Percentiles rank a stretch among this genome's conserved stretches.
These are phyloP conservation scores for Meganola albula DNA, from an alignment of 2,888 invertebrate genomes.

Conservation along the genomic window DNA sequence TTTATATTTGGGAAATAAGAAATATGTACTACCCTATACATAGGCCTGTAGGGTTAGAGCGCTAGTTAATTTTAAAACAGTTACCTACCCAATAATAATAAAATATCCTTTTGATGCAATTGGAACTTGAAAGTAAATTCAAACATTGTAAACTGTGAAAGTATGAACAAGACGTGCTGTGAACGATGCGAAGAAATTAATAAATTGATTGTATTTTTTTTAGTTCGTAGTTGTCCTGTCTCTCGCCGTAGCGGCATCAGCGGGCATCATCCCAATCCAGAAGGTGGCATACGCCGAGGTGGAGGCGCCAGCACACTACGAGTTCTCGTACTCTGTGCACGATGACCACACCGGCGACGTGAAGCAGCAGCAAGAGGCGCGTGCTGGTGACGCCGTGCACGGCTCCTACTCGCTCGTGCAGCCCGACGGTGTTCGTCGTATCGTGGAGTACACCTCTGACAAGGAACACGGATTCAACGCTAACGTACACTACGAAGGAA, in stretches of 20 bases:
- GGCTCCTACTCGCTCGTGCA: constrained; percentile 70
- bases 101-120: no score
- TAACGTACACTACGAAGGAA: constrained; percentile 62
- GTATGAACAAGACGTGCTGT: no score
- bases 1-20: no score
- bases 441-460: constrained; percentile 69
- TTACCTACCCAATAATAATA: no score
- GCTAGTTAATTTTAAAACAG: no score
- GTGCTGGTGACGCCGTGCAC: constrained; percentile 61
- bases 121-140: no score
- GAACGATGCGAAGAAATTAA: no score
- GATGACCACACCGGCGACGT: constrained; percentile 65
- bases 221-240: constrained; percentile 52
- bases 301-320: constrained; percentile 61
- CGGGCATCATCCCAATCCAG: constrained; percentile 39
- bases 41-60: no score
- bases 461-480: constrained; percentile 67
- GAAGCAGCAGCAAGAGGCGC: constrained; percentile 67
- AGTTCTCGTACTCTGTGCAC: constrained; percentile 65
- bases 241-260: constrained; percentile 44
- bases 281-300: constrained; percentile 53
- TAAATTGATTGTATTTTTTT: no score
- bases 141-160: no score
- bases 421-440: constrained; percentile 65
- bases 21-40: no score